A percentile compares a stretch with the other conserved stretches of the same genome.
Evolutionary conservation across 2,888 invertebrate genomes (phyloP).

Genomic region (Spisula solida): DNA sequence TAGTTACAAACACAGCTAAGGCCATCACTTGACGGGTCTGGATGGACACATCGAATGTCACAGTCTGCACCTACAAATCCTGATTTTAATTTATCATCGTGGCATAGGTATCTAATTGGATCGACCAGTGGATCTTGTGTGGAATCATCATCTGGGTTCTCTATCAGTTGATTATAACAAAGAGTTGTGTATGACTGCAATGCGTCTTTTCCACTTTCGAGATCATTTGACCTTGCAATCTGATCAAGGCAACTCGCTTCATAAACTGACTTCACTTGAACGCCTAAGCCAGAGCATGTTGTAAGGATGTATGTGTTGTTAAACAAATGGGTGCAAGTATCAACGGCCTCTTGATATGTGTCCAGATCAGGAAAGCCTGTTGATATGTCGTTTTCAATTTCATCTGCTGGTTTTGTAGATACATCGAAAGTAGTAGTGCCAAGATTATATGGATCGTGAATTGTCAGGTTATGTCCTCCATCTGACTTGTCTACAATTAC

Average conservation of each 20-base stretch:
- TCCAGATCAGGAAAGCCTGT: slow-evolving; percentile 52
- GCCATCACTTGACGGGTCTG: slow-evolving; percentile 56
- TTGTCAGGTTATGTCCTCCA: slow-evolving; percentile 42
- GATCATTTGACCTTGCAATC: slow-evolving; percentile 46
- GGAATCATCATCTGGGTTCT: slow-evolving; percentile 32
- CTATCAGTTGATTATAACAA: slow-evolving; percentile 53
- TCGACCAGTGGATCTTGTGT: slow-evolving; percentile 32
- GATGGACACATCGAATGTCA: slow-evolving; percentile 61
- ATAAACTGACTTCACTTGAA: slow-evolving; percentile 18
- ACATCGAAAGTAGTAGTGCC: slow-evolving; percentile 43
- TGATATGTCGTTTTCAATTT: slow-evolving; percentile 31
- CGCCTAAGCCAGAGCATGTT: slow-evolving; percentile 40
- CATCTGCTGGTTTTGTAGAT: slow-evolving; percentile 59
- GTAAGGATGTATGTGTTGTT: slow-evolving; percentile 38
- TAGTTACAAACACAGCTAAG: slow-evolving; percentile 68
- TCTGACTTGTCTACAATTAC: slow-evolving; percentile 40
- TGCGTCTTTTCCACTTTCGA: slow-evolving; percentile 43
- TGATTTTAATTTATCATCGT: slow-evolving; percentile 39
- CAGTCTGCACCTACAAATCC: slow-evolving; percentile 65
- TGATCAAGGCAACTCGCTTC: slow-evolving; percentile 46
- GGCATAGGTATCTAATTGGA: slow-evolving; percentile 47
- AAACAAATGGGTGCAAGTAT: slow-evolving; percentile 47
- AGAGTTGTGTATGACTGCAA: slow-evolving; percentile 54
- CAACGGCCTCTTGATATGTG: slow-evolving; percentile 37
- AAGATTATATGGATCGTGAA: slow-evolving; percentile 45